Conservation (phyloP, 2,888 invertebrate species). For the Eledone cirrhosa region DNA sequence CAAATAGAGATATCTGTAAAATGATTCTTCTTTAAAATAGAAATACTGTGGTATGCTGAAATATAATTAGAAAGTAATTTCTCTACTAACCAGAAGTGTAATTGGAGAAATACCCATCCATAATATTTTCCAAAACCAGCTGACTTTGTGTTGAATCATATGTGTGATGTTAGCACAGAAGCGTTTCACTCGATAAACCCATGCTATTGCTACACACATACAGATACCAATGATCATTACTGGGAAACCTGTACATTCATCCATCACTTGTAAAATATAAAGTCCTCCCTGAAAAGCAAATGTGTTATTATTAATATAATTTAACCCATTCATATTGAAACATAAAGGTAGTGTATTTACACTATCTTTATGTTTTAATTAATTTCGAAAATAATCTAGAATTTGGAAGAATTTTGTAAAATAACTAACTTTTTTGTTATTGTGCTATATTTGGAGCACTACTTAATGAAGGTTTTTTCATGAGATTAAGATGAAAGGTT, state of each 20-base stretch:
- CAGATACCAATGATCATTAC: conserved; percentile 54
- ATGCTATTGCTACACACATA: conserved; percentile 54
- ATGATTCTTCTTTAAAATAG: no score
- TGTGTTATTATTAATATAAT: no score
- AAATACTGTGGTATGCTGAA: conserved; percentile 43
- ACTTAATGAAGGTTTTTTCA: no score
- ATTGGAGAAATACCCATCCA: conserved; percentile 56
- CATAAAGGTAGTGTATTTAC: no score
- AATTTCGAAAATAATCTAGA: no score
- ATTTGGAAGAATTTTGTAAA: no score
- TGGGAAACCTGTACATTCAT: conserved; percentile 57
- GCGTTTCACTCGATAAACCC: conserved; percentile 56
- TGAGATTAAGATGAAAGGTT: no score
- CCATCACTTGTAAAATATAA: conserved; percentile 58
- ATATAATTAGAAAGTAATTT: conserved; percentile 22
- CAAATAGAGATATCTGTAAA: no score
- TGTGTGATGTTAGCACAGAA: conserved; percentile 55
- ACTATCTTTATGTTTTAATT: no score
- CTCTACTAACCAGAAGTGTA: conserved; percentile 52
- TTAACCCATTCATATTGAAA: no score
- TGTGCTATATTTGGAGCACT: no score
- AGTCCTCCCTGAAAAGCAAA: conserved; percentile 51
- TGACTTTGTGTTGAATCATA: conserved; percentile 54
- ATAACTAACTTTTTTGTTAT: no score
- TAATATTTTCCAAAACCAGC: conserved; percentile 55